Percentiles rank a stretch among this genome's conserved stretches.
These are phyloP conservation scores for Synergus itoensis DNA, from an alignment of 2,888 invertebrate genomes.

Conservation along the genomic window DNA sequence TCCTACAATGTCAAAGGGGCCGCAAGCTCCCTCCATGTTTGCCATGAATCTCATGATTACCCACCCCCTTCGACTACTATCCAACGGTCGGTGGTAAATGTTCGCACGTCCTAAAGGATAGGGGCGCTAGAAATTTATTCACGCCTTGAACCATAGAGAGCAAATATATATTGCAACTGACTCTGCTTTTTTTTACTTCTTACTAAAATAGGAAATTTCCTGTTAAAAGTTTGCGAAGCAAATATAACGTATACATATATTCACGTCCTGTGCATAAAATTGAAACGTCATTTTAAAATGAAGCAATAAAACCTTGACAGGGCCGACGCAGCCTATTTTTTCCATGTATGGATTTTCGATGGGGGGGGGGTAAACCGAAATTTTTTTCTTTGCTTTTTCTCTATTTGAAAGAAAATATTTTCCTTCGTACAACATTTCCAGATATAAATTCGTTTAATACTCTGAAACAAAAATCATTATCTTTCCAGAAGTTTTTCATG, in stretches of 20 bases:
- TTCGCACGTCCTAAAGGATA: constrained; percentile 24
- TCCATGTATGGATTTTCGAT: no score
- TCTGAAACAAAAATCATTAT: no score
- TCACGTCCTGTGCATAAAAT: neutral
- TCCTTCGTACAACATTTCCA: no score
- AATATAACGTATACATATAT: neutral
- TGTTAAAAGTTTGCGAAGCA: neutral
- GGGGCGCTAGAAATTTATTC: constrained; percentile 18
- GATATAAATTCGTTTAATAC: no score
- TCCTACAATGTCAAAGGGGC: constrained; percentile 2
- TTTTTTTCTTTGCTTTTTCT: no score
- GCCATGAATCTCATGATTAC: constrained; percentile 24
- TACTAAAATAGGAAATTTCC: neutral
- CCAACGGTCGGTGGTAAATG: constrained; percentile 20
- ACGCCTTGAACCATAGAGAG: constrained; percentile 17
- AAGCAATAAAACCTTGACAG: no score
- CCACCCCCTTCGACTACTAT: neutral
- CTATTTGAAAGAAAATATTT: no score
- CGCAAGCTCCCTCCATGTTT: neutral
- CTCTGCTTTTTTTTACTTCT: neutral
- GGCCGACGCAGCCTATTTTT: no score
- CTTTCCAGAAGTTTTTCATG: no score
- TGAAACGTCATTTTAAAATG: neutral
- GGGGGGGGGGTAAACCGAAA: no score
- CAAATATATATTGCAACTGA: neutral